Conservation (phyloP, 2,888 invertebrate species). For the Tuta absoluta region DNA sequence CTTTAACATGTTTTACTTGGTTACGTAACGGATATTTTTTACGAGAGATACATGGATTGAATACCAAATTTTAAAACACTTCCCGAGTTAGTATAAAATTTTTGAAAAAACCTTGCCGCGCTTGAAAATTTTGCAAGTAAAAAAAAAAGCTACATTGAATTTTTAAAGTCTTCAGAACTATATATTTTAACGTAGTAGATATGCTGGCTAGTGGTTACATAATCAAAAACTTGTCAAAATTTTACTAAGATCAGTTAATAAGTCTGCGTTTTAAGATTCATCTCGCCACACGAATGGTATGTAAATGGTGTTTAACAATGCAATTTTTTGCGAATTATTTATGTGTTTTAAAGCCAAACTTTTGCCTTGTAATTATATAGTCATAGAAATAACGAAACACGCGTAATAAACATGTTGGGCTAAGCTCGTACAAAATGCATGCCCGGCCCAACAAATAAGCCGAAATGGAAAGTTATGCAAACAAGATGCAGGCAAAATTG, state of each 20-base stretch:
- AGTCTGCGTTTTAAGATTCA: too few species aligned
- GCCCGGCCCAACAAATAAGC: conserved; percentile 40
- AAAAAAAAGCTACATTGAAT: too few species aligned
- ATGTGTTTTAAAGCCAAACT: neutral
- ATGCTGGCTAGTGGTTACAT: too few species aligned
- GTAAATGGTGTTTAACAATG: neutral
- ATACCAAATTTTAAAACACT: too few species aligned
- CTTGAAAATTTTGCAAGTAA: too few species aligned
- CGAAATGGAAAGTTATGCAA: conserved; percentile 58
- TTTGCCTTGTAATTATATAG: neutral
- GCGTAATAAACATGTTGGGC: conserved; percentile 5
- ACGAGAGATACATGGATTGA: neutral
- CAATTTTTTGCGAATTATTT: neutral
- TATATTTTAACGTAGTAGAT: too few species aligned
- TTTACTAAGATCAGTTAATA: too few species aligned
- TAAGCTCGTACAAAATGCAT: conserved; percentile 13
- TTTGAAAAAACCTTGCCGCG: too few species aligned
- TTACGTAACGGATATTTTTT: neutral
- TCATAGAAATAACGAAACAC: conserved; percentile 7
- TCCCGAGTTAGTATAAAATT: too few species aligned
- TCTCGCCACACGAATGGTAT: neutral
- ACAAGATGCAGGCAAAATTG: conserved; percentile 42
- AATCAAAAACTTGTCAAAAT: too few species aligned
- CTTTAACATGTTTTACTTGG: conserved; percentile 2
- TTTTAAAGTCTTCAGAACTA: too few species aligned